Conservation (phyloP, 2,888 invertebrate genomes). For the Exephanes ischioxanthus region DNA sequence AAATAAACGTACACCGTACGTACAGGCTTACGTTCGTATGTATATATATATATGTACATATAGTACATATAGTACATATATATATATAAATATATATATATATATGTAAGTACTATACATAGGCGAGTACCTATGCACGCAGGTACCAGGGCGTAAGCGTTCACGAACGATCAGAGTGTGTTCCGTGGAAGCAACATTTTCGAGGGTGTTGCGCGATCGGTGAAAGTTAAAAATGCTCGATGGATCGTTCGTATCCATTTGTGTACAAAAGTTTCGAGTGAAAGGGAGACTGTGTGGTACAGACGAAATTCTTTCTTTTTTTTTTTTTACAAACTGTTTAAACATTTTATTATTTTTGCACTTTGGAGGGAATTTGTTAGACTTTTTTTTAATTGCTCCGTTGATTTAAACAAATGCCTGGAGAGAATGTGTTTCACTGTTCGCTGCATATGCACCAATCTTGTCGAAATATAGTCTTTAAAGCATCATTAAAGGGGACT, state of each 20-base stretch:
- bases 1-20: slow-evolving; percentile 73
- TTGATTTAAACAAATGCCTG: neutral
- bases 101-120: slow-evolving; percentile 37
- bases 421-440: neutral
- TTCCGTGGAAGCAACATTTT: slow-evolving; percentile 30
- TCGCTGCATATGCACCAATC: neutral
- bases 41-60: slow-evolving; percentile 36
- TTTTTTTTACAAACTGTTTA: neutral
- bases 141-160: slow-evolving; percentile 50
- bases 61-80: slow-evolving; percentile 43
- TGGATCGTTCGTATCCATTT: slow-evolving; percentile 22
- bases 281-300: slow-evolving; percentile 10
- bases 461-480: neutral
- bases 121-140: slow-evolving; percentile 40
- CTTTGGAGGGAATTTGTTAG: neutral
- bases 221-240: slow-evolving; percentile 49
- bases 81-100: slow-evolving; percentile 52
- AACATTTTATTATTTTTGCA: neutral
- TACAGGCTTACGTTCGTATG: slow-evolving; percentile 54
- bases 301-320: neutral
- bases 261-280: slow-evolving; percentile 27
- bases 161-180: slow-evolving; percentile 33
- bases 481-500: neutral
- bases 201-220: slow-evolving; percentile 45
- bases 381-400: neutral